phyloP scores from a whole-genome alignment of 2,113 vertebrate species.

The Edolisoma coerulescens region DNA sequence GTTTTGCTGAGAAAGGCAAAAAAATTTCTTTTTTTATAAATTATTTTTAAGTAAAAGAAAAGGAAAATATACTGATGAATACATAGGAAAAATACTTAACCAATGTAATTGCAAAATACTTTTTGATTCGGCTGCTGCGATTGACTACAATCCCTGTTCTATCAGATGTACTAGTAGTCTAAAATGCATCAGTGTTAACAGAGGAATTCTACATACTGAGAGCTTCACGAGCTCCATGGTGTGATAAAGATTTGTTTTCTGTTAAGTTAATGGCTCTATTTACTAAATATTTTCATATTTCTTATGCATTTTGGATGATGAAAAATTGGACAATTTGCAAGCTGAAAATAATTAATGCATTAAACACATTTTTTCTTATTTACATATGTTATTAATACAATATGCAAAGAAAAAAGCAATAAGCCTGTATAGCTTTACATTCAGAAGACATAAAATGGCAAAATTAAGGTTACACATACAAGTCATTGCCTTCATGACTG shows the following conservation, averaged over 20 bases:
- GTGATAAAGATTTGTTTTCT: slow-evolving; percentile 53
- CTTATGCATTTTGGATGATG: not conserved
- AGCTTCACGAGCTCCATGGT: slow-evolving; percentile 7
- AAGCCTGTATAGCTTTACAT: not conserved
- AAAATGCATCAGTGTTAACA: slow-evolving; percentile 23
- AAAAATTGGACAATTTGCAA: slow-evolving; percentile 20
- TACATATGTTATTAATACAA: not conserved
- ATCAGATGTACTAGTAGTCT: not conserved
- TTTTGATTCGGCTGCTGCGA: not conserved
- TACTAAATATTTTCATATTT: slow-evolving; percentile 62
- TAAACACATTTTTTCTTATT: not conserved
- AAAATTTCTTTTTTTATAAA: not conserved
- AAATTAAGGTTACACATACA: not conserved
- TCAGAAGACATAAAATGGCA: not conserved
- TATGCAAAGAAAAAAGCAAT: not conserved
- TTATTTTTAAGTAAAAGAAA: not conserved
- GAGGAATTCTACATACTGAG: not conserved
- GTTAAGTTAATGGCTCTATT: slow-evolving; percentile 57
- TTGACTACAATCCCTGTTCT: not conserved
- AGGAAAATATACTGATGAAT: not conserved
- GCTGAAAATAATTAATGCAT: slow-evolving; percentile 16
- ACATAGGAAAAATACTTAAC: not conserved
- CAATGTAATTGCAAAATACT: not conserved
- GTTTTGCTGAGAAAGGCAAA: not conserved
- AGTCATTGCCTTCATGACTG: not conserved